These are phyloP conservation scores for Holacanthus passer DNA, from an alignment of 2,113 vertebrate genomes.

Conservation along the genomic window DNA sequence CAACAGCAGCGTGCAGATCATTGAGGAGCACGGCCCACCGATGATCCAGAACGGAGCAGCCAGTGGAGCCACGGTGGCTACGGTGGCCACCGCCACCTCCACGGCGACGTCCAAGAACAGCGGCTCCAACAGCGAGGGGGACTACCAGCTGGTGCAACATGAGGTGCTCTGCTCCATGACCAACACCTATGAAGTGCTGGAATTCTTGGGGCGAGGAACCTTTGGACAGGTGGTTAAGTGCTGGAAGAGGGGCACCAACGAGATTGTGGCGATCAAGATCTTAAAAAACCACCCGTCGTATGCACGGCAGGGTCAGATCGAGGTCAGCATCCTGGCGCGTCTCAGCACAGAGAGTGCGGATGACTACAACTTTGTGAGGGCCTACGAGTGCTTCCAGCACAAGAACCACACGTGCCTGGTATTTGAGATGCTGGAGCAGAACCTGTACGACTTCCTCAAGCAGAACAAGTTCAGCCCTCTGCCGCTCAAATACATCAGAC, in stretches of 20 bases:
- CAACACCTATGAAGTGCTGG: slow-evolving; percentile 97
- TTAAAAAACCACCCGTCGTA: slow-evolving; percentile 98
- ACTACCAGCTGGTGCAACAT: slow-evolving; percentile 98
- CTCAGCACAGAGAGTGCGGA: slow-evolving; percentile 97
- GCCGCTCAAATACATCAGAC: slow-evolving; percentile 97
- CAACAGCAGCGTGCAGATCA: slow-evolving; percentile 97
- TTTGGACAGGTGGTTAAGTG: slow-evolving; percentile 99
- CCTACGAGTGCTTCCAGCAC: slow-evolving; percentile 99
- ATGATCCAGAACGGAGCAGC: slow-evolving; percentile 94
- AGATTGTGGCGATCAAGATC: slow-evolving; percentile 99
- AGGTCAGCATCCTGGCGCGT: slow-evolving; percentile 98
- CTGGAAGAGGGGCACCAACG: slow-evolving; percentile 99
- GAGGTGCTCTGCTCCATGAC: slow-evolving; percentile 99
- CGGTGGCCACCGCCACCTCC: slow-evolving; percentile 92
- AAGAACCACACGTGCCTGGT: slow-evolving; percentile 99
- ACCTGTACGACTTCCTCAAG: slow-evolving; percentile 99
- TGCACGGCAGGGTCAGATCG: slow-evolving; percentile 97
- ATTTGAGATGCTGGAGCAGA: slow-evolving; percentile 99
- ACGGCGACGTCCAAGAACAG: slow-evolving; percentile 97
- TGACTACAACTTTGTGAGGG: slow-evolving; percentile 98
- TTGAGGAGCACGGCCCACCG: slow-evolving; percentile 92
- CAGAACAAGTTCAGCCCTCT: slow-evolving; percentile 99
- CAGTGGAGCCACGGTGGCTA: slow-evolving; percentile 91
- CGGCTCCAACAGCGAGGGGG: slow-evolving; percentile 96
- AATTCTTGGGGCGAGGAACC: slow-evolving; percentile 97